A percentile compares a stretch with the other conserved stretches of the same genome.
These are phyloP conservation scores for Drosophila trapezifrons DNA, from an alignment of 1,140 invertebrate species.

Conservation along the genomic window DNA sequence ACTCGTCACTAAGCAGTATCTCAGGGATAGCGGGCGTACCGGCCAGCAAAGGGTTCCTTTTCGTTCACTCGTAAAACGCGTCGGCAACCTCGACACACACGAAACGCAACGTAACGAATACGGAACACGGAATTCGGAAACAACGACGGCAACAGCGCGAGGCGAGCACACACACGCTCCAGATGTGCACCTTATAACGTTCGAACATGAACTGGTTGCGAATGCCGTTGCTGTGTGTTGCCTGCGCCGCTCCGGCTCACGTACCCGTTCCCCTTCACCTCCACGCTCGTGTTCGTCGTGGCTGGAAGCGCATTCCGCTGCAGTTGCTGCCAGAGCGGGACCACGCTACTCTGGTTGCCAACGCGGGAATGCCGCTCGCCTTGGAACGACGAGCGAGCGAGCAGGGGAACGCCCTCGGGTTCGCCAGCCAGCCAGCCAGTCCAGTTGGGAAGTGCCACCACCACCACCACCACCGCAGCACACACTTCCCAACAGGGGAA, in stretches of 20 bases:
- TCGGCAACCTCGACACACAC: slow-evolving; percentile 32
- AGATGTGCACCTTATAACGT: slow-evolving; percentile 77
- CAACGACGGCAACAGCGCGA: slow-evolving; percentile 37
- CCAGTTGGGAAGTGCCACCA: slow-evolving; percentile 11
- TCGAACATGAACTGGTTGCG: slow-evolving; percentile 80
- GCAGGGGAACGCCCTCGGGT: slow-evolving; percentile 50
- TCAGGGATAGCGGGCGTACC: slow-evolving; percentile 1
- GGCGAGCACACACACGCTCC: slow-evolving; percentile 49
- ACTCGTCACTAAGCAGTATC: slow-evolving; percentile 12
- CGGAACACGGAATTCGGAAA: slow-evolving; percentile 12
- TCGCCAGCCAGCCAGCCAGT: slow-evolving; percentile 13
- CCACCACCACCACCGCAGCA: neutral
- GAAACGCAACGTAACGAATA: slow-evolving; percentile 35
- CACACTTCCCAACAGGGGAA: slow-evolving; percentile 51
- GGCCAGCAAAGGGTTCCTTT: slow-evolving; percentile 9
- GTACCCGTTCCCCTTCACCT: too few relatives aligned
- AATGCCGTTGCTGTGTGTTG: slow-evolving; percentile 66
- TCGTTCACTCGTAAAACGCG: slow-evolving; percentile 40
- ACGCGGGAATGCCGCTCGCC: slow-evolving; percentile 33
- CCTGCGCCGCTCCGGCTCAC: slow-evolving; percentile 18
- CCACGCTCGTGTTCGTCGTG: too few relatives aligned
- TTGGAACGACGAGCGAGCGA: slow-evolving; percentile 25
- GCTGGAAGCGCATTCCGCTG: slow-evolving; percentile 67
- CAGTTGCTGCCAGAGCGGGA: slow-evolving; percentile 58
- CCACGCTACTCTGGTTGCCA: slow-evolving; percentile 28